A percentile compares a stretch with the other conserved stretches of the same genome.
Conservation (phyloP, 2,888 invertebrate genomes). For the Cryptus armator region DNA sequence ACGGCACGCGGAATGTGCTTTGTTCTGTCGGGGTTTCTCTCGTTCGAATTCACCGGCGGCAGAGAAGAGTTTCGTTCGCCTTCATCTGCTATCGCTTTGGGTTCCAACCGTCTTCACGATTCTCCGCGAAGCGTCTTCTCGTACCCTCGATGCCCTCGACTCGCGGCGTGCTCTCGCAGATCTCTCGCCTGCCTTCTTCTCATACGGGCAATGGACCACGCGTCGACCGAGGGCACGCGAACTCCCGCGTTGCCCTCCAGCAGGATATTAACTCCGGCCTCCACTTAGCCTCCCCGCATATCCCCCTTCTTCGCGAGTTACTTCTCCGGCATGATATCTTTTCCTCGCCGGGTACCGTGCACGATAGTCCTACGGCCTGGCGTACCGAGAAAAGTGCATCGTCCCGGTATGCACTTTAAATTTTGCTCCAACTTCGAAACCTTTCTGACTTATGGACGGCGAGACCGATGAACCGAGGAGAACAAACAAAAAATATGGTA, state of each 20-base stretch:
- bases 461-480: not conserved
- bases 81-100: constrained; percentile 66
- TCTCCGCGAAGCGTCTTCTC: constrained; percentile 51
- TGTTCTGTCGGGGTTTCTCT: constrained; percentile 77
- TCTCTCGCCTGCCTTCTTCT: constrained; percentile 46
- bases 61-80: constrained; percentile 56
- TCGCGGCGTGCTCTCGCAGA: constrained; percentile 35
- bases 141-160: constrained; percentile 50
- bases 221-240: constrained; percentile 73
- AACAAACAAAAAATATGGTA: constrained; percentile 25
- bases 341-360: constrained; percentile 6
- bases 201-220: constrained; percentile 65
- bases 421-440: constrained; percentile 1
- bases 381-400: not conserved
- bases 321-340: constrained; percentile 41
- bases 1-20: constrained; percentile 82
- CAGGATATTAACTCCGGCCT: constrained; percentile 70
- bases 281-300: constrained; percentile 55
- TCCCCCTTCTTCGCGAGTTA: constrained; percentile 19
- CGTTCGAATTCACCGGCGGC: constrained; percentile 69
- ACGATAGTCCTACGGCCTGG: constrained; percentile 16
- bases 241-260: constrained; percentile 71
- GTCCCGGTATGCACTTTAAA: not conserved
- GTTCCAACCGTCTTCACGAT: constrained; percentile 67
- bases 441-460: not conserved